These are phyloP conservation scores for Hyposmocoma kahamanoa DNA, from an alignment of 1,140 invertebrate genomes.

Conservation along the genomic window DNA sequence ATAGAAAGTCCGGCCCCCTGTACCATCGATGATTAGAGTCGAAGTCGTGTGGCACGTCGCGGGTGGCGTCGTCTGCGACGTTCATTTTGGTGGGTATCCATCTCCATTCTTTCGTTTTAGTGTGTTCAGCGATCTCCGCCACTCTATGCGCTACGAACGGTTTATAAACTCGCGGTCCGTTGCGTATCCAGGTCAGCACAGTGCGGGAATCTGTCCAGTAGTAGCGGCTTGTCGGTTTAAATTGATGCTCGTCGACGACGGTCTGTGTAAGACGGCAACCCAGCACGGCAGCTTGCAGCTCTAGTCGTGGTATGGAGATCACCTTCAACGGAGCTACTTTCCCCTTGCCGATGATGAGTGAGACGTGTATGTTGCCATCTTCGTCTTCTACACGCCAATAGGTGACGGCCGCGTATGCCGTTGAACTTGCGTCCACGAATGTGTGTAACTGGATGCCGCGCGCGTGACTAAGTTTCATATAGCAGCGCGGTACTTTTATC, in stretches of 20 bases:
- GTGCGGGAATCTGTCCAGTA: constrained; percentile 25
- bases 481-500: no score
- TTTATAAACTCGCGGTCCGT: constrained; percentile 25
- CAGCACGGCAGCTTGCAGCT: constrained; percentile 42
- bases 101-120: constrained; percentile 29
- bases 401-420: no score
- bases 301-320: no score
- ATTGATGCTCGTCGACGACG: constrained; percentile 22
- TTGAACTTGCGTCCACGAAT: no score
- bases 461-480: constrained; percentile 8
- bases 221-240: constrained; percentile 9
- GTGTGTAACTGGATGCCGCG: constrained; percentile 13
- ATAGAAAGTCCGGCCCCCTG: constrained; percentile 16
- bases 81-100: constrained; percentile 33
- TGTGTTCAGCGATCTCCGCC: constrained; percentile 34
- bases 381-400: no score
- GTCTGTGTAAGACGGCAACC: constrained; percentile 24
- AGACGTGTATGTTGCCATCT: no score
- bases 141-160: constrained; percentile 47
- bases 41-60: constrained; percentile 5
- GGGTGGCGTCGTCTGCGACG: constrained; percentile 26
- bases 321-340: no score
- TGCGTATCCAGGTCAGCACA: constrained; percentile 22
- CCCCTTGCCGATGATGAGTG: no score
- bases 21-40: constrained; percentile 23